A percentile compares a stretch with the other conserved stretches of the same genome.
These are phyloP conservation scores for Calliphora vomitoria DNA, from an alignment of 2,888 invertebrate genomes.

Conservation along the genomic window DNA sequence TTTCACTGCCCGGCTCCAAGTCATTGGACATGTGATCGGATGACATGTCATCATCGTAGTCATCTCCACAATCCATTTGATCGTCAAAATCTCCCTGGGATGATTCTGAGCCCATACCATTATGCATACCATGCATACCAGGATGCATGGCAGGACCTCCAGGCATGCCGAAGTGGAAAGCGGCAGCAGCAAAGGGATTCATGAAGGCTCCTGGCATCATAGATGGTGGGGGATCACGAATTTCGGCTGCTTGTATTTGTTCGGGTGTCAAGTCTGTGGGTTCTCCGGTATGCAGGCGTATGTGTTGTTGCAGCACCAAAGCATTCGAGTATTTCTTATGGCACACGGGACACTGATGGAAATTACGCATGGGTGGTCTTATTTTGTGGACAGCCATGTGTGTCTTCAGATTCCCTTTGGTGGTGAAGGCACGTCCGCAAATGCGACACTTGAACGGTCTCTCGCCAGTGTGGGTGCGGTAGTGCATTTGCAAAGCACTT, in stretches of 20 bases:
- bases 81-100: constrained; percentile 84
- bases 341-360: constrained; percentile 98
- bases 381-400: constrained; percentile 99
- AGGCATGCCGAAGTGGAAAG: constrained; percentile 83
- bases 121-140: constrained; percentile 77
- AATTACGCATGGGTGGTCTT: constrained; percentile 95
- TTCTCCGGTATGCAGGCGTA: constrained; percentile 96
- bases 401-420: constrained; percentile 99
- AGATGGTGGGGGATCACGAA: constrained; percentile 90
- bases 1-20: constrained; percentile 78
- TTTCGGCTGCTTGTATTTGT: constrained; percentile 94
- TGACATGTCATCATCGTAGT: constrained; percentile 83
- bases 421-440: constrained; percentile 98
- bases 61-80: constrained; percentile 84
- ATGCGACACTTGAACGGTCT: constrained; percentile 97
- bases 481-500: constrained; percentile 99
- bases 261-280: constrained; percentile 93
- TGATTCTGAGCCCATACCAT: constrained; percentile 83
- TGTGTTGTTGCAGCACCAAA: constrained; percentile 97
- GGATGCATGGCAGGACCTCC: constrained; percentile 78
- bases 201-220: constrained; percentile 84
- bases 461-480: constrained; percentile 87
- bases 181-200: constrained; percentile 83
- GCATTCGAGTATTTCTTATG: constrained; percentile 99
- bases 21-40: constrained; percentile 84